Percentiles rank a stretch among this genome's conserved stretches.
Conservation (phyloP, 2,888 invertebrate genomes). For the Panzeria rudis region DNA sequence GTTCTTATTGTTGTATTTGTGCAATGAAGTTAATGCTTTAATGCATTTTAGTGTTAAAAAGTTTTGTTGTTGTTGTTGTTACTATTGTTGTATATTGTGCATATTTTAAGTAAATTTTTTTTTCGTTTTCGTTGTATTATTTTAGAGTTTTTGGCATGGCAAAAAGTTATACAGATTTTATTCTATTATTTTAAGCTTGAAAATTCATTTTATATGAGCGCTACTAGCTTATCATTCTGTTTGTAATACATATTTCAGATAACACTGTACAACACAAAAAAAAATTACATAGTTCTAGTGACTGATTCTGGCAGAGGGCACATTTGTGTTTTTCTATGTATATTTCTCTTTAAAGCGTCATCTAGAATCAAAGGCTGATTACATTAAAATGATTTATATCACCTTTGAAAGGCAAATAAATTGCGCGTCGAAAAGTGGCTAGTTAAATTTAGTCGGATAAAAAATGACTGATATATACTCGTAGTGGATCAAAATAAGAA, state of each 20-base stretch:
- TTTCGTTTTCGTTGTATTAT: not conserved
- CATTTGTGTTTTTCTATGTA: too few relatives aligned
- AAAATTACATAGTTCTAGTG: too few relatives aligned
- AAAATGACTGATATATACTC: too few relatives aligned
- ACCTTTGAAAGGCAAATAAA: too few relatives aligned
- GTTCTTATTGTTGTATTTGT: not conserved
- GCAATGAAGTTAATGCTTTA: conserved; percentile 55
- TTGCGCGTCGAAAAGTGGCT: too few relatives aligned
- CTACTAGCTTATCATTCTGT: not conserved
- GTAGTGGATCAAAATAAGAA: too few relatives aligned
- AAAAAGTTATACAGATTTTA: conserved; percentile 39
- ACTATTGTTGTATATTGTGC: not conserved
- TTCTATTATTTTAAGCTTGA: conserved; percentile 44
- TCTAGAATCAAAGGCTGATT: too few relatives aligned
- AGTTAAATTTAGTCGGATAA: too few relatives aligned
- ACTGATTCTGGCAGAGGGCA: too few relatives aligned
- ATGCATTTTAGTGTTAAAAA: conserved; percentile 57
- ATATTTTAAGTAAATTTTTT: conserved; percentile 9
- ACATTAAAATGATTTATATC: too few relatives aligned
- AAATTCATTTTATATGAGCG: not conserved
- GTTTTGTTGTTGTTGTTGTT: not conserved
- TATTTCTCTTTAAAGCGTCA: too few relatives aligned
- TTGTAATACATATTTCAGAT: not conserved
- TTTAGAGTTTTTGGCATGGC: conserved; percentile 35
- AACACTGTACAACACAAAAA: not conserved